Evolutionary conservation across 2,888 invertebrate genomes (phyloP).

Genomic region (Elegia similella): DNA sequence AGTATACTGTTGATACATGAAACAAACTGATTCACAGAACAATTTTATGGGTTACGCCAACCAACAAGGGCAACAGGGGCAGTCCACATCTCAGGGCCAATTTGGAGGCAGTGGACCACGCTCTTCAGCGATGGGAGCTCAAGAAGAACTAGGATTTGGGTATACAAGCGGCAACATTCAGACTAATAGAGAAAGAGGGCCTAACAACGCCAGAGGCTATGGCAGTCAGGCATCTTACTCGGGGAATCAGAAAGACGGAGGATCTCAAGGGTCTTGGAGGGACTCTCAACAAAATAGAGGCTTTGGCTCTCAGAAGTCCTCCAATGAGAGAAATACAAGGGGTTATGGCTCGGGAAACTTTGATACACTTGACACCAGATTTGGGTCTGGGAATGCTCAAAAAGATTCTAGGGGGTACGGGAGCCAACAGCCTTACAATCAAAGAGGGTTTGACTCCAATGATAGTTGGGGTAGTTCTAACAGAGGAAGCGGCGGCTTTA

Average conservation of each 20-base stretch:
- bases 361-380: not conserved
- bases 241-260: not conserved
- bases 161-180: not conserved
- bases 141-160: not conserved
- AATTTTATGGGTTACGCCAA: constrained; percentile 7
- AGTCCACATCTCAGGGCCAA: not conserved
- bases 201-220: not conserved
- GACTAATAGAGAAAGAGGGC: not conserved
- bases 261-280: too few species aligned
- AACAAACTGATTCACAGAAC: constrained; percentile 2
- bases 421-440: not conserved
- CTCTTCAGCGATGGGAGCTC: not conserved
- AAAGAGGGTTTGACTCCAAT: not conserved
- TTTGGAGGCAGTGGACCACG: not conserved
- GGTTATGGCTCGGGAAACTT: not conserved
- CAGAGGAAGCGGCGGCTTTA: not conserved
- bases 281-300: not conserved
- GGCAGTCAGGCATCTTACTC: not conserved
- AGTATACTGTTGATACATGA: not conserved
- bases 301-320: not conserved
- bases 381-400: not conserved
- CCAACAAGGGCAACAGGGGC: constrained; percentile 2
- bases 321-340: not conserved
- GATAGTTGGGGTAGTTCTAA: not conserved
- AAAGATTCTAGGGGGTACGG: not conserved